These are phyloP conservation scores for Wasmannia auropunctata DNA, from an alignment of 1,140 invertebrate genomes.

Conservation along the genomic window DNA sequence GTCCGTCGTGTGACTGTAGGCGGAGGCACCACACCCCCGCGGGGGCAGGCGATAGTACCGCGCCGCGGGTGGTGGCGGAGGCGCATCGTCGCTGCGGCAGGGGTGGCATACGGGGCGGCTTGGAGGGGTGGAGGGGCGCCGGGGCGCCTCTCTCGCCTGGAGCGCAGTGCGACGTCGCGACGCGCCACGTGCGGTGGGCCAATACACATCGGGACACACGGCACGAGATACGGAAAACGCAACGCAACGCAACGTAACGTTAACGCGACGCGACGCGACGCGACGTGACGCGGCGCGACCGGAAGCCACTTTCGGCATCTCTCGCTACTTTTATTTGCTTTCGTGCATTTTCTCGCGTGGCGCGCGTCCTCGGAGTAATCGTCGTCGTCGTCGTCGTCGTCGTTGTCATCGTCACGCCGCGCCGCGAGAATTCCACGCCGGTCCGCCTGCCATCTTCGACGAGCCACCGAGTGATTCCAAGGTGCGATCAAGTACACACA, in stretches of 20 bases:
- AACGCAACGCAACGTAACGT: neutral
- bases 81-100: conserved; percentile 42
- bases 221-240: conserved; percentile 40
- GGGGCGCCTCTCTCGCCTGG: conserved; percentile 81
- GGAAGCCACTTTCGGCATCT: conserved; percentile 64
- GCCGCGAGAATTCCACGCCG: conserved; percentile 6
- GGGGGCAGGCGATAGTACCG: conserved; percentile 70
- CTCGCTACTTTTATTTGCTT: conserved; percentile 64
- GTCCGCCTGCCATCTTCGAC: conserved; percentile 7
- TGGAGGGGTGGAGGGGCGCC: conserved; percentile 75
- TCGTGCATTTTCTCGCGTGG: conserved; percentile 31
- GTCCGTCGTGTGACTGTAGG: conserved; percentile 82
- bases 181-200: conserved; percentile 83
- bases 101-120: conserved; percentile 68
- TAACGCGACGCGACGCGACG: conserved; percentile 42
- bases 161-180: conserved; percentile 85
- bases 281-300: conserved; percentile 46
- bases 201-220: conserved; percentile 65
- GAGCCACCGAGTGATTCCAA: conserved; percentile 40
- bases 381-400: conserved; percentile 33
- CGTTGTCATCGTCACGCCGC: neutral
- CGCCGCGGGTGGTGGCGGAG: conserved; percentile 56
- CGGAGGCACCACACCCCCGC: conserved; percentile 82
- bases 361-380: conserved; percentile 30
- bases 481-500: conserved; percentile 14